Evolutionary conservation across 2,113 vertebrate species (phyloP).

Genomic region (Aegotheles bennettii): DNA sequence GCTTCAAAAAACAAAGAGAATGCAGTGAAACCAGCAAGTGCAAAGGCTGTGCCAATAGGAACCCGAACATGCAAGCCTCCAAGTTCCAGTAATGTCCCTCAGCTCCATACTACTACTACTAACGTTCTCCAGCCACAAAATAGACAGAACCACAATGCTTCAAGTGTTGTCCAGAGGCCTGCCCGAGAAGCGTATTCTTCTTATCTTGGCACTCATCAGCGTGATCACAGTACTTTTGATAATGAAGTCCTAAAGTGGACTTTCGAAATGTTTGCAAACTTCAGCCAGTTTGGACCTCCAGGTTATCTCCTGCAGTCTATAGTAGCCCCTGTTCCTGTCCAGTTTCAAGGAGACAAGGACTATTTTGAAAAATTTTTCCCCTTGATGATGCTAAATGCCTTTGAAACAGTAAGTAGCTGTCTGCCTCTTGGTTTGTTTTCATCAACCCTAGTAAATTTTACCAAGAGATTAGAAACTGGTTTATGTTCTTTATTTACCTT

Average conservation of each 20-base stretch:
- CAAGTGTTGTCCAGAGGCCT: not conserved
- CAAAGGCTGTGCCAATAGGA: not conserved
- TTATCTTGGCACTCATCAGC: not conserved
- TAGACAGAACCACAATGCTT: not conserved
- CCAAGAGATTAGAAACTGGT: not conserved
- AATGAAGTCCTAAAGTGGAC: constrained; percentile 79
- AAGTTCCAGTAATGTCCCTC: not conserved
- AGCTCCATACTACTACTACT: not conserved
- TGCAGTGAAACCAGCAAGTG: not conserved
- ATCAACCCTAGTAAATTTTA: not conserved
- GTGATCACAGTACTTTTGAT: constrained; percentile 58
- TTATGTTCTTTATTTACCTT: not conserved
- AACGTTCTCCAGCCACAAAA: not conserved
- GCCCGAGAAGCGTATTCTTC: not conserved
- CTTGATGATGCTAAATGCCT: constrained; percentile 80
- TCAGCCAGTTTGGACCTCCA: constrained; percentile 69
- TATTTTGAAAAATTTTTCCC: constrained; percentile 81
- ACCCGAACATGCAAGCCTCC: not conserved
- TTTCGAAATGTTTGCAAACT: constrained; percentile 73
- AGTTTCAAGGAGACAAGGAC: constrained; percentile 71
- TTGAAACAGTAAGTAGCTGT: constrained; percentile 80
- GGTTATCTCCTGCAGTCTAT: constrained; percentile 64
- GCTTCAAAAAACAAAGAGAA: constrained; percentile 60
- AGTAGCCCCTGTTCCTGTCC: constrained; percentile 70
- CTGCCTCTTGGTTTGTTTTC: not conserved